phyloP scores from a whole-genome alignment of 1,140 invertebrate genomes.

The roundworm (Caenorhabditis elegans) region WBcel235 BX284604.4:12204001-12204500 shows the following conservation, averaged over 20 bases:
- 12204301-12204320: constrained; percentile 7
- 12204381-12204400: constrained; percentile 7
- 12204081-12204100: constrained; percentile 53
- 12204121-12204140: constrained; percentile 5
- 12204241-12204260: constrained; percentile 22
- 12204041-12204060: constrained; percentile 59
- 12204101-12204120: no score
- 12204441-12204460: background rate
- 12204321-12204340: background rate
- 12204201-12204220: background rate
- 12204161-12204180: constrained; percentile 1
- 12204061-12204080: constrained; percentile 64
- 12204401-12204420: background rate
- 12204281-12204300: constrained; percentile 1
- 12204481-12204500: background rate
- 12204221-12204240: background rate
- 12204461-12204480: background rate
- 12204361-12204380: background rate
- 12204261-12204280: constrained; percentile 22
- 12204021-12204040: constrained; percentile 63
- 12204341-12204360: background rate
- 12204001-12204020: constrained; percentile 62
- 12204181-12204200: constrained; percentile 2
- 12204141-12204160: constrained; percentile 1
- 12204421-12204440: background rate